Evolutionary conservation across 2,113 vertebrate genomes (phyloP).

Genomic region (Ctenomys sociabilis): DNA sequence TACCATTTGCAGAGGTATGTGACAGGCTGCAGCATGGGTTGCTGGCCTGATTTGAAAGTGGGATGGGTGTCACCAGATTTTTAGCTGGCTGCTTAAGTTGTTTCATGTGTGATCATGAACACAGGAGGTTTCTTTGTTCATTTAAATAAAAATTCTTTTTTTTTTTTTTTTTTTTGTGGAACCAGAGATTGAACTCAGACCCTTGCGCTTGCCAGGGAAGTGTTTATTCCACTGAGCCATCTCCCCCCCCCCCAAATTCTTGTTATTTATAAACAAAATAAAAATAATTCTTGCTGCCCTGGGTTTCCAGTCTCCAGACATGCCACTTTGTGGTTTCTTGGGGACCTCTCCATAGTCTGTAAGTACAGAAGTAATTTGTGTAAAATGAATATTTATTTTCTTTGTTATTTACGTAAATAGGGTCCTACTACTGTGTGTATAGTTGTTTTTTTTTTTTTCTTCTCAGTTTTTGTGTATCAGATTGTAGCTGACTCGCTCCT

Average conservation of each 20-base stretch:
- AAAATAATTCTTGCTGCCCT: not conserved
- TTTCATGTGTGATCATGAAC: not conserved
- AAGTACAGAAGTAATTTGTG: not conserved
- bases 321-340: conserved; percentile 5
- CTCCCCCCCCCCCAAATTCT: too few relatives aligned
- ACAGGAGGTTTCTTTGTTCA: conserved; percentile 18
- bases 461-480: not conserved
- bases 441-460: not conserved
- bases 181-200: too few relatives aligned
- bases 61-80: not conserved
- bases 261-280: not conserved
- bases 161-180: too few relatives aligned
- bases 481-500: not conserved
- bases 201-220: too few relatives aligned
- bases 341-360: not conserved
- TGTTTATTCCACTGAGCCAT: too few relatives aligned
- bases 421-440: not conserved
- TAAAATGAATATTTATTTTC: conserved; percentile 27
- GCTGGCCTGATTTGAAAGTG: not conserved
- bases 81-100: not conserved
- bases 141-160: conserved; percentile 20
- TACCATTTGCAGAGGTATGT: conserved; percentile 93
- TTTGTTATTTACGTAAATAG: not conserved
- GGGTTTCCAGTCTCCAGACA: not conserved
- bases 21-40: fast-evolving